These are phyloP conservation scores for Scaptomyza polygonia DNA, from an alignment of 2,888 invertebrate species.

Conservation along the genomic window DNA sequence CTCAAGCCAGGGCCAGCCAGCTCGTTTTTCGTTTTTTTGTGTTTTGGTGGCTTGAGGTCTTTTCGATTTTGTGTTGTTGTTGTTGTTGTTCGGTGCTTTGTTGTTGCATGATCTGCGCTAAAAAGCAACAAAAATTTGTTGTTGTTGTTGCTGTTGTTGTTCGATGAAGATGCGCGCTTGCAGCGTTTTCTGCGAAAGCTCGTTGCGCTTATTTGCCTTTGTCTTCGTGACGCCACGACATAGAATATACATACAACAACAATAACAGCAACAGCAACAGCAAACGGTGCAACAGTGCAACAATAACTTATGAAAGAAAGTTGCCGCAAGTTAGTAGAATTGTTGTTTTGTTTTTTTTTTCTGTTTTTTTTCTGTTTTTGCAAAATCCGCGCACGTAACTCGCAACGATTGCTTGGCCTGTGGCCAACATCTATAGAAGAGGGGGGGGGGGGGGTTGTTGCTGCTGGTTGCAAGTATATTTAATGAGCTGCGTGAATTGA, in stretches of 20 bases:
- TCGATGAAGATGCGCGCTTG: slow-evolving; percentile 76
- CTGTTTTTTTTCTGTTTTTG: too few species aligned
- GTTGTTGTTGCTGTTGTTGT: slow-evolving; percentile 58
- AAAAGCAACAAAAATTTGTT: slow-evolving; percentile 47
- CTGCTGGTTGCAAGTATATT: slow-evolving; percentile 3
- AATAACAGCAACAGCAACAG: slow-evolving; percentile 34
- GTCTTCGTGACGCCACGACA: slow-evolving; percentile 77
- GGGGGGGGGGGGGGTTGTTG: not conserved
- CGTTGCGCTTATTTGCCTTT: slow-evolving; percentile 79
- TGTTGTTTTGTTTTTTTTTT: too few species aligned
- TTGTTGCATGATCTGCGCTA: slow-evolving; percentile 36
- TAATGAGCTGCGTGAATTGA: slow-evolving; percentile 74
- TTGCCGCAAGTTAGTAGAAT: slow-evolving; percentile 64
- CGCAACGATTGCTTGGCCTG: slow-evolving; percentile 20
- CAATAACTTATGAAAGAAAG: slow-evolving; percentile 67
- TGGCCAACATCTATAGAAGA: slow-evolving; percentile 10
- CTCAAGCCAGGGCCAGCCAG: slow-evolving; percentile 24
- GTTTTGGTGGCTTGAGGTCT: slow-evolving; percentile 29
- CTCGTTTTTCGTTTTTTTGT: slow-evolving; percentile 16
- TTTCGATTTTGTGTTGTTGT: slow-evolving; percentile 30
- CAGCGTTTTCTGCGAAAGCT: slow-evolving; percentile 72
- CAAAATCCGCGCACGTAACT: slow-evolving; percentile 74
- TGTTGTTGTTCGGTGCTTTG: slow-evolving; percentile 47
- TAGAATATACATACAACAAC: slow-evolving; percentile 51
- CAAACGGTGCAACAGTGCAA: slow-evolving; percentile 14